Conservation (phyloP, 2,797 vertebrate species). For the Pangasius mekongensis region DNA sequence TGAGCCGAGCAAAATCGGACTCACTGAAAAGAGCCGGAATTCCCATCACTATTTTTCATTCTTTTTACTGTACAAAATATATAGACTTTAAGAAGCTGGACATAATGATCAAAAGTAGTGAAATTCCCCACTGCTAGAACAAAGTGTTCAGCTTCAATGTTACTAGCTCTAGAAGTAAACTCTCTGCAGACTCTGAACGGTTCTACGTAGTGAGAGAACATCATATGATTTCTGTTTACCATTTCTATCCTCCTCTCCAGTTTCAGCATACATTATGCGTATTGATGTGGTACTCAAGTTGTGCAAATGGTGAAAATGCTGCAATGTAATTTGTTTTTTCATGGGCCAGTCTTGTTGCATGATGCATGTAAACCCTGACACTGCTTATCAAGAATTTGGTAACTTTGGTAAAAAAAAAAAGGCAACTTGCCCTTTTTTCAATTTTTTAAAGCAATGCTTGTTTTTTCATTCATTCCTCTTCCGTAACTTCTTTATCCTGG, state of each 20-base stretch:
- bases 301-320: not conserved
- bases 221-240: slow-evolving; percentile 1
- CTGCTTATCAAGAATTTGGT: not conserved
- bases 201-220: not conserved
- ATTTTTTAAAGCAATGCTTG: not conserved
- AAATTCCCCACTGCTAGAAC: not conserved
- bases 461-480: not conserved
- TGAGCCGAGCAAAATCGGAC: not conserved
- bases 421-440: not conserved
- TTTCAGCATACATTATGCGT: not conserved
- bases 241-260: not conserved
- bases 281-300: not conserved
- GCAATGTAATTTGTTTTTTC: not conserved
- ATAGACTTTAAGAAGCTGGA: not conserved
- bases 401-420: too few relatives aligned
- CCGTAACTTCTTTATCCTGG: not conserved
- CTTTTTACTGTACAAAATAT: not conserved
- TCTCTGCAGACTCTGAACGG: not conserved
- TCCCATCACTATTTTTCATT: not conserved
- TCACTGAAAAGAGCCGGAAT: not conserved
- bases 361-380: not conserved
- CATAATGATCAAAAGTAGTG: not conserved
- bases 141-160: not conserved
- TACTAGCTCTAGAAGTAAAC: not conserved
- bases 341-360: not conserved